Base-by-base conservation (phyloP, 2,888 invertebrate species). In the Dicyrtomina minuta region DNA sequence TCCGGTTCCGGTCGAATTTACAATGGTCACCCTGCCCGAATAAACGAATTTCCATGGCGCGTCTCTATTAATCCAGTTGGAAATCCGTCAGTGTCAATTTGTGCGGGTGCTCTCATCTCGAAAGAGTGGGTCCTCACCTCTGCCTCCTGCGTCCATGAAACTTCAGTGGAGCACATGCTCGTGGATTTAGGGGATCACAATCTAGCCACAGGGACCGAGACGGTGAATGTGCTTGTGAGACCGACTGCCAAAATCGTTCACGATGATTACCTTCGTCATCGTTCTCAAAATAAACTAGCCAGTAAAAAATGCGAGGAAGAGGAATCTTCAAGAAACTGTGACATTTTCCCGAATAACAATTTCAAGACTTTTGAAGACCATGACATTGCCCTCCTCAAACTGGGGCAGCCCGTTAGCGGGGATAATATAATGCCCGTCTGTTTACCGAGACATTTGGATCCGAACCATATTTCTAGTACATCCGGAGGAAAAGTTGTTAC, bases 21-120 rank as follows among this genome's bases (percentile, higher is more conserved):
- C n/a, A 61, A 61, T 27, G 61, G 61, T 15, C 46, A 61, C 26
- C 3, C 10, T 10, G 27, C 49, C 15, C 22, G 49, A 24, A 17
- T 61, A 1, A 61, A 46, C n/a, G 61, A 61, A 61, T 61, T 61
- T 49, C 61, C 61, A n/a, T 61, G 61, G 61, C 24, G 61, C 15
- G 49, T 61, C 1, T 46, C 46, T 1, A 61, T 61, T 15, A 61
- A 49, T 61, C 61, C 61, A 2, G 43, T 26, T 12, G 24, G n/a
- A 15, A 61, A 61, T 46, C 26, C 49, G 1, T 24, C n/a, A 24
- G 17, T n/a, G 1, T 44, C 46, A 22, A 27, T 61, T n/a, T 61
- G 61, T 61, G 10, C 46, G 6, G 61, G 61, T 24, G 12, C 46
- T 24, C 22, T 61, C 12, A 61, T 61, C 17, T 26, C 61, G 1